These are phyloP conservation scores for Acromyrmex charruanus DNA, from an alignment of 1,140 invertebrate genomes.

Conservation along the genomic window DNA sequence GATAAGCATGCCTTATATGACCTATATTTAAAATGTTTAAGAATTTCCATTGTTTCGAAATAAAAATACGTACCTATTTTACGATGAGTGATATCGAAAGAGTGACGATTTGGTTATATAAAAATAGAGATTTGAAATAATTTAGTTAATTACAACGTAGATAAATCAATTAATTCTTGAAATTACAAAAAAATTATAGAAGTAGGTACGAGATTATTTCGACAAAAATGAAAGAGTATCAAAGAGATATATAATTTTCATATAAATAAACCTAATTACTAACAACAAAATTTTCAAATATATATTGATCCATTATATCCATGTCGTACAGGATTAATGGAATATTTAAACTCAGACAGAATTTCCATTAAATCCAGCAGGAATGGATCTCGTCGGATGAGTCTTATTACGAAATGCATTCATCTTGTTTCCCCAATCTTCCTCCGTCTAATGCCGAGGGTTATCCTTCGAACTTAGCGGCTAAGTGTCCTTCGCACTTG, in stretches of 20 bases:
- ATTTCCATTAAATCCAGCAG: conserved; percentile 13
- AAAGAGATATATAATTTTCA: neutral
- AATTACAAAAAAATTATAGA: neutral
- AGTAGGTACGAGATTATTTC: neutral
- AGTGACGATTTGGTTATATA: neutral
- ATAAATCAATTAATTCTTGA: neutral
- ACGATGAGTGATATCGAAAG: neutral
- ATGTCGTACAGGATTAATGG: neutral
- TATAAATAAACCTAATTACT: neutral
- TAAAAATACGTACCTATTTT: neutral
- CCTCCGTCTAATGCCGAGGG: neutral
- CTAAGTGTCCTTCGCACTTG: conserved; percentile 26
- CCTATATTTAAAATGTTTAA: neutral
- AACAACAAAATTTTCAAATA: neutral
- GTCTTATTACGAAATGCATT: conserved; percentile 6
- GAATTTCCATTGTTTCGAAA: neutral
- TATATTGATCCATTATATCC: neutral
- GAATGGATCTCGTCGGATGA: neutral
- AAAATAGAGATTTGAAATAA: neutral
- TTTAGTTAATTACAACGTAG: neutral
- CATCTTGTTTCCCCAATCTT: conserved; percentile 17
- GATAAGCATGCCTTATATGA: neutral
- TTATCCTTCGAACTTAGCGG: neutral
- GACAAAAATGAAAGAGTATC: neutral
- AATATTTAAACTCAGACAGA: conserved; percentile 2